Evolutionary conservation across 2,797 vertebrate species (phyloP).

Genomic region (Merluccius polli): DNA sequence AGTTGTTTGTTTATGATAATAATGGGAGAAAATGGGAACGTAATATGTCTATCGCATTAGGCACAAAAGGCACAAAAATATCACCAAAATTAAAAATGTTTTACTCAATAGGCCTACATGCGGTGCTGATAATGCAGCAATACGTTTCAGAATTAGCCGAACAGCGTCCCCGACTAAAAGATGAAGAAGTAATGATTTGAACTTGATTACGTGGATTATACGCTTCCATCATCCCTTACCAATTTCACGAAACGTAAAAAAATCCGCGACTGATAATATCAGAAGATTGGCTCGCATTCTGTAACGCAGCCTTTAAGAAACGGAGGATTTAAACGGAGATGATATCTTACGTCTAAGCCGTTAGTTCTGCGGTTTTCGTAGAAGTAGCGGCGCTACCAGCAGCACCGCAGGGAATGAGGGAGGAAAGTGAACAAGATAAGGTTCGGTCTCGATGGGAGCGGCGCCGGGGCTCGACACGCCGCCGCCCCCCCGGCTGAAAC

Average conservation of each 20-base stretch:
- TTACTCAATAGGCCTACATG: background rate
- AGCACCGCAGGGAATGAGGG: background rate
- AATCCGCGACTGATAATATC: background rate
- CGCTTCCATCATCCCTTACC: background rate
- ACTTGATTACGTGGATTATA: background rate
- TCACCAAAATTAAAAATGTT: background rate
- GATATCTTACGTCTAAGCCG: background rate
- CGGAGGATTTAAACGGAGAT: background rate
- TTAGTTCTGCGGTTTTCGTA: background rate
- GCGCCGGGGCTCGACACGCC: background rate
- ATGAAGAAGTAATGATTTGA: background rate
- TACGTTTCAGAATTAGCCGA: background rate
- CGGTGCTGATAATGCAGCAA: background rate
- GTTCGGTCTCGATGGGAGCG: background rate
- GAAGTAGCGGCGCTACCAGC: background rate
- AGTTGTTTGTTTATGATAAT: background rate
- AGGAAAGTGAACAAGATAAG: background rate
- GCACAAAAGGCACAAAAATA: background rate
- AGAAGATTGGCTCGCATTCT: background rate
- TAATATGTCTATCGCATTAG: background rate
- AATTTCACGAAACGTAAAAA: background rate
- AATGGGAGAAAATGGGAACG: background rate
- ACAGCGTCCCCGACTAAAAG: background rate
- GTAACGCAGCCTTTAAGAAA: background rate
- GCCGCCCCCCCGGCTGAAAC: background rate